Conservation (phyloP, 1,140 invertebrate genomes). For the Drosophila chauvacae region DNA sequence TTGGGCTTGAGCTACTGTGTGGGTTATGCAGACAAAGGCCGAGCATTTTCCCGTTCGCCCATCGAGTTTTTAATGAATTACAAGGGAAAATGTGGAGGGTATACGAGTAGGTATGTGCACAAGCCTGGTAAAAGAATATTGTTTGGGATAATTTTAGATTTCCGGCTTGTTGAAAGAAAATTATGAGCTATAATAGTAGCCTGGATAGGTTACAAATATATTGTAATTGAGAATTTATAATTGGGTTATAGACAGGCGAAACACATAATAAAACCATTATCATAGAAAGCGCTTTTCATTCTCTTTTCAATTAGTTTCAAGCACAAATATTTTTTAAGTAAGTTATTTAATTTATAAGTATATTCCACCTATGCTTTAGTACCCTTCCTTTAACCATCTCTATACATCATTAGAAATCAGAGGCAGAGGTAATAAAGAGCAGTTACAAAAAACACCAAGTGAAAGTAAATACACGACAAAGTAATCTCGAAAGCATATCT, state of each 20-base stretch:
- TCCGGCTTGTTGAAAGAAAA: neutral
- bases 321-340: no score
- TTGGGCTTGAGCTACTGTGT: conserved; percentile 37
- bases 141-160: conserved; percentile 2
- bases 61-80: conserved; percentile 8
- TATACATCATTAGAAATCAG: neutral
- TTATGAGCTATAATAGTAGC: neutral
- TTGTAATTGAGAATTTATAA: neutral
- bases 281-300: neutral
- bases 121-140: neutral
- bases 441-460: neutral
- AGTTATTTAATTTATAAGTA: no score
- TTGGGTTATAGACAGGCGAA: no score
- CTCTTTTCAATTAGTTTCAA: neutral
- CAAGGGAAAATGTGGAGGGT: neutral
- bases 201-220: neutral
- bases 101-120: neutral
- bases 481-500: neutral
- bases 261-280: no score
- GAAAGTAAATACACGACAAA: neutral
- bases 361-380: neutral
- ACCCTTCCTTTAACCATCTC: no score
- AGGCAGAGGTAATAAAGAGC: neutral
- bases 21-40: conserved; percentile 11
- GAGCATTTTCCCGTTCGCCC: neutral